Base-by-base conservation (phyloP, 2,888 invertebrate species). In the Antitype chi region DNA sequence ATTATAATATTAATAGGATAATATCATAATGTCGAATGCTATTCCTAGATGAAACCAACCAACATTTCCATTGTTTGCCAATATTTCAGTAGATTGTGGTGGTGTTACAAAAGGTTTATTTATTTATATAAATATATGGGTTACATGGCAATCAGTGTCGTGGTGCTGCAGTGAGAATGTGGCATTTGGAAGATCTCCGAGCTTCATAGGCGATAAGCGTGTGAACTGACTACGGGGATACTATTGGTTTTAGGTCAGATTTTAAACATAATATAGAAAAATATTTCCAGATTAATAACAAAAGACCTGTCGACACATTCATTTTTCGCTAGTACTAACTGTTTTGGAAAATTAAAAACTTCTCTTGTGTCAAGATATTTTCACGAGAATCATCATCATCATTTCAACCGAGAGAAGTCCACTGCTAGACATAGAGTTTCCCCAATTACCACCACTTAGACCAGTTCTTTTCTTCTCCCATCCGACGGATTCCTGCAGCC, bases 121-220 rank as follows among this genome's bases (percentile, higher is more conserved):
- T 57, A 80, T 71, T 60, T 64, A 80, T n/a, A 68, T 70, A 70
- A 60, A 55, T 71, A 67, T 67, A 72, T 83, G 66, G 80, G 81
- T 73, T 80, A 73, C 64, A 72, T 47, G 49, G 72, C 72, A 64
- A 74, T 72, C 83, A 74, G 70, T 60, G 68, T 78, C 66, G 49
- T 0, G 20, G 32, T 38, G 13, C 20, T 63, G 25, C 63, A 85
- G 81, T 87, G 86, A 77, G 86, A 87, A 85, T 82, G 78, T 86
- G 85, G 80, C 86, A 86, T 87, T 86, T 86, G 70, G 77, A 74
- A 25, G 75, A 76, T 74, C 70, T 38, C 70, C 75, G 60, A 64
- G 74, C 68, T 79, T 80, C 66, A 63, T 63, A 70, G 76, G 9
- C 66, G 76, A 64, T 81, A 70, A 82, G 53, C 86, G 84, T 86